These are phyloP conservation scores for Rutpela maculata DNA, from an alignment of 2,888 invertebrate species.

Conservation along the genomic window DNA sequence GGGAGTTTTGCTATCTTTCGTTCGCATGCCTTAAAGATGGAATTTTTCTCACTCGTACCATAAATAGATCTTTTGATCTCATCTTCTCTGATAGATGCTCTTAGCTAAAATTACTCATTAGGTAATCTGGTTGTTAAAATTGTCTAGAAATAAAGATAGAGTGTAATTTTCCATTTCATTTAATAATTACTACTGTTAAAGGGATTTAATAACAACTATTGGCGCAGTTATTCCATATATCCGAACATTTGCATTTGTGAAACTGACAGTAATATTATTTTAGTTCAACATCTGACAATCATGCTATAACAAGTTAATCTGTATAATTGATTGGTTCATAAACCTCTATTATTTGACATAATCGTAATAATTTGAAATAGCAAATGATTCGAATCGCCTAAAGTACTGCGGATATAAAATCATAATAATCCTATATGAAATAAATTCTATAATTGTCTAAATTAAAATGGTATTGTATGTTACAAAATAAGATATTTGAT, in stretches of 20 bases:
- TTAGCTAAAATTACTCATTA: too few species aligned
- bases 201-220: background rate
- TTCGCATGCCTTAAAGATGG: too few species aligned
- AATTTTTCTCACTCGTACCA: too few species aligned
- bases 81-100: too few species aligned
- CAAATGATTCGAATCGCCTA: background rate
- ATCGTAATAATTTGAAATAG: background rate
- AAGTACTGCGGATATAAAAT: background rate
- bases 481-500: too few species aligned
- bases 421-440: background rate
- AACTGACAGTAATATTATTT: background rate
- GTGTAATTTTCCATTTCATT: background rate
- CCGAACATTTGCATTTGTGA: background rate
- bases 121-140: too few species aligned
- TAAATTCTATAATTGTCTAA: background rate
- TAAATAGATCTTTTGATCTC: too few species aligned
- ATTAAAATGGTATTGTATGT: background rate
- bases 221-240: background rate
- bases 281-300: background rate
- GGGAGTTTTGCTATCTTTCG: too few species aligned
- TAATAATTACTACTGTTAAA: background rate
- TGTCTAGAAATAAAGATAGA: background rate
- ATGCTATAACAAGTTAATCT: background rate
- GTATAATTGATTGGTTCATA: conserved; percentile 10
- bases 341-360: conserved; percentile 12